Conservation (phyloP, 2,797 vertebrate species). For the Paedocypris micromegethes region DNA sequence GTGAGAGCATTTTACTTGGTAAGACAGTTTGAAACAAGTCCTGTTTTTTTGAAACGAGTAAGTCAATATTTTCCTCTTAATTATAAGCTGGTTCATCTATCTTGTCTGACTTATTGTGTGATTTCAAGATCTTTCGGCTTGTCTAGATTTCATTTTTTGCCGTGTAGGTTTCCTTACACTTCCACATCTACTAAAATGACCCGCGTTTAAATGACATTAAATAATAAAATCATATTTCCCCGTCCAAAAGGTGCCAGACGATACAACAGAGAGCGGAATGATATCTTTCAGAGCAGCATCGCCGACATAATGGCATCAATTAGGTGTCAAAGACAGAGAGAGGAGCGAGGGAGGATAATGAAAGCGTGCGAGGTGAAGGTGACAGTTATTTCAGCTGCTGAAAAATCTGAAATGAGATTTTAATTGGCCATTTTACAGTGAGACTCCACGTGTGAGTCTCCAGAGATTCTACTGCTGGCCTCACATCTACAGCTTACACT, state of each 20-base stretch:
- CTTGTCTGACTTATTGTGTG: too few relatives aligned
- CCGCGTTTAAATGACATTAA: neutral
- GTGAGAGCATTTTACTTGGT: too few relatives aligned
- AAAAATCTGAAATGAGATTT: slow-evolving; percentile 37
- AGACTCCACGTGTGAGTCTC: slow-evolving; percentile 17
- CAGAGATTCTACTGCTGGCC: slow-evolving; percentile 5
- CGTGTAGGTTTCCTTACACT: too few relatives aligned
- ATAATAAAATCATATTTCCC: slow-evolving; percentile 7
- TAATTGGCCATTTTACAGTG: slow-evolving; percentile 45
- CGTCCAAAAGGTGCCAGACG: neutral
- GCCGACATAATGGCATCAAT: slow-evolving; percentile 33
- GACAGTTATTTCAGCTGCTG: slow-evolving; percentile 34
- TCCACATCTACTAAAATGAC: too few relatives aligned
- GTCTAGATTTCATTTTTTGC: too few relatives aligned
- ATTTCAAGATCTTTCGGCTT: too few relatives aligned
- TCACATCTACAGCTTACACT: neutral
- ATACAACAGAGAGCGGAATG: slow-evolving; percentile 19
- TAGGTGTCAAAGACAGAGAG: slow-evolving; percentile 18
- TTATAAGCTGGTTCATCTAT: too few relatives aligned
- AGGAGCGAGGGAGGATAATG: slow-evolving; percentile 21
- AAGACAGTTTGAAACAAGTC: too few relatives aligned
- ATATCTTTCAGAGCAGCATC: slow-evolving; percentile 27
- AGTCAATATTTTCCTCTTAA: too few relatives aligned
- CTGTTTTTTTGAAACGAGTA: too few relatives aligned
- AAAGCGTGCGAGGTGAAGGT: slow-evolving; percentile 33